phyloP scores from a whole-genome alignment of 2,888 invertebrate species.

The Chloroclystis v-ata region DNA sequence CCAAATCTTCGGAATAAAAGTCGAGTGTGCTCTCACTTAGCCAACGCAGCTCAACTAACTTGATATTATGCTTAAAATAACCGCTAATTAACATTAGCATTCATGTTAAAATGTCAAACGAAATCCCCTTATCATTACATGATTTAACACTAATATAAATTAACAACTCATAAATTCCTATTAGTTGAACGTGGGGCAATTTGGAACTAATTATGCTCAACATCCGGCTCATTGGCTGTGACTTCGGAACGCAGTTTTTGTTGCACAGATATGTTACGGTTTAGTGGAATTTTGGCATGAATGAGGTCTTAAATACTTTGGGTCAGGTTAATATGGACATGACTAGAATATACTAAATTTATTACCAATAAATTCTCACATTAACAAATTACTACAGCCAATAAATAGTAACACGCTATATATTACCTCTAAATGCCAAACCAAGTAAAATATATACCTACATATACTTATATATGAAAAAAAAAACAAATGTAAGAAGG shows the following conservation, averaged over 20 bases:
- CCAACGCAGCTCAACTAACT: no score
- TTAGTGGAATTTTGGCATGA: conserved; percentile 46
- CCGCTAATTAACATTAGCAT: not conserved
- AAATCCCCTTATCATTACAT: not conserved
- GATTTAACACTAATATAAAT: conserved; percentile 13
- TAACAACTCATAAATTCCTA: conserved; percentile 27
- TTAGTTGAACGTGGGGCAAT: conserved; percentile 56
- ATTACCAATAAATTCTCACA: no score
- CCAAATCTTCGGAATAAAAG: no score
- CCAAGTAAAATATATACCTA: no score
- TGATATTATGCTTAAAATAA: no score
- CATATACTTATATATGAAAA: no score
- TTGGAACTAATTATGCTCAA: conserved; percentile 65
- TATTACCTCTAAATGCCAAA: no score
- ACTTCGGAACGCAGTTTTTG: conserved; percentile 50
- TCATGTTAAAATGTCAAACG: not conserved
- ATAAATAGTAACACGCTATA: no score
- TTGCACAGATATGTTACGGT: conserved; percentile 54
- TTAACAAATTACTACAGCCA: no score
- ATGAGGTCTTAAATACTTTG: conserved; percentile 22
- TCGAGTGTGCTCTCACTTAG: no score
- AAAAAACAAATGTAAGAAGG: no score
- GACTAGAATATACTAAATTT: not conserved
- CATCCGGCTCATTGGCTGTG: conserved; percentile 73
- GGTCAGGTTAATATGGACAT: conserved; percentile 33